These are phyloP conservation scores for Drosophila stalkeri DNA, from an alignment of 2,888 invertebrate genomes.

Conservation along the genomic window DNA sequence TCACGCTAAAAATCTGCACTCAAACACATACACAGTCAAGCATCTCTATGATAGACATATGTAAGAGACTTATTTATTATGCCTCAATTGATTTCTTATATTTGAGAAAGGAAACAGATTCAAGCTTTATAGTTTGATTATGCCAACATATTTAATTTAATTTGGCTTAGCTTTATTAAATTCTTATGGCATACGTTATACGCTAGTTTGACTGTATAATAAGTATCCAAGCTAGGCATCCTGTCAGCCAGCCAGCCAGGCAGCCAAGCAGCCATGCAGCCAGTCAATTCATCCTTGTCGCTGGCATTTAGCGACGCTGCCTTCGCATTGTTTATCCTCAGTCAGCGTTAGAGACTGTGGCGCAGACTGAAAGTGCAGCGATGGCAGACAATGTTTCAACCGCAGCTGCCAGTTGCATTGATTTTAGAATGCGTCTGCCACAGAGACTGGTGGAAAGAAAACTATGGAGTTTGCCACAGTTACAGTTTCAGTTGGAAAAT, in stretches of 20 bases:
- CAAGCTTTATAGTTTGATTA: neutral
- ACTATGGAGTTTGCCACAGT: conserved; percentile 46
- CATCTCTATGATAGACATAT: conserved; percentile 11
- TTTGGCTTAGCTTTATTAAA: neutral
- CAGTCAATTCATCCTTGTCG: conserved; percentile 60
- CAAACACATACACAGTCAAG: conserved; percentile 36
- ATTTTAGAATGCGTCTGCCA: conserved; percentile 52
- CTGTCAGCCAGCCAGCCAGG: neutral
- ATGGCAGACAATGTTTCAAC: conserved; percentile 69
- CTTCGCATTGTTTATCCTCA: conserved; percentile 61
- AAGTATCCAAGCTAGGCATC: conserved; percentile 31
- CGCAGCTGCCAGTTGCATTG: conserved; percentile 71
- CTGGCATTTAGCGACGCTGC: conserved; percentile 56
- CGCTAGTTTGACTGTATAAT: conserved; percentile 38
- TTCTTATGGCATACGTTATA: neutral
- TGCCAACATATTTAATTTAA: neutral
- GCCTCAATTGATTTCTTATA: neutral
- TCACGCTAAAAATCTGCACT: conserved; percentile 73
- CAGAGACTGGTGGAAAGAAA: conserved; percentile 18
- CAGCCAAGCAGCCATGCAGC: neutral
- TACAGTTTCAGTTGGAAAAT: conserved; percentile 23
- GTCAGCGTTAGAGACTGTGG: conserved; percentile 20
- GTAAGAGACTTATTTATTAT: neutral
- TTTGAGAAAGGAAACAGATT: neutral
- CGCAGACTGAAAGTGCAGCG: conserved; percentile 32